Evolutionary conservation across 2,797 vertebrate genomes (phyloP), one percentile per base, ranked within the genome.

Genomic region (Astyanax mexicanus): DNA sequence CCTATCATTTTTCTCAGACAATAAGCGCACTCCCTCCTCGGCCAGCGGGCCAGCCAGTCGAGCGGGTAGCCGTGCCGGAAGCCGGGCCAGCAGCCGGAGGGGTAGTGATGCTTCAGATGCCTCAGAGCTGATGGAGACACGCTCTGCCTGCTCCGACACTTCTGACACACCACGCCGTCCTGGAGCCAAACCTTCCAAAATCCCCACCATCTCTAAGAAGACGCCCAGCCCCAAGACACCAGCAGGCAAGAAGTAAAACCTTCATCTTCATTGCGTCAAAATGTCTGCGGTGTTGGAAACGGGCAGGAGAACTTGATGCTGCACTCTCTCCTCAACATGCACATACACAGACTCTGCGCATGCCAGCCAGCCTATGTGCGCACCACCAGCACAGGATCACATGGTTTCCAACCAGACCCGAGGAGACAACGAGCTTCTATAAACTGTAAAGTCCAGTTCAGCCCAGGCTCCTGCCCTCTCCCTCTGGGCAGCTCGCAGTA

Each of bases 151-250:
- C 84, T 99, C 97, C 0, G 97, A 99, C 87, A 92, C 96, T 44
- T 99, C 97, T 0, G 97, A 99, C 88, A 98, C 96, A 45, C 97
- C 97, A 0, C 93, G 96, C 0, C 83, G 89, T 40, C 93, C 96
- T 0, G 94, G 96, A 3, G 42, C 86, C 32, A 94, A 93, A 72
- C 97, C 97, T 76, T 98, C 98, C 84, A 99, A 99, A 89, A 99
- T 98, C 85, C 97, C 98, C 42, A 98, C 95, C 84, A 98, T 98
- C 88, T 96, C 96, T 71, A 98, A 98, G 91, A 98, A 98, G 86
- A 61, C 94, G 70, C 94, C 96, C 83, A 95, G 96, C 17, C 91
- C 94, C 7, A 99, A 97, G 91, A 94, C 95, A 7, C 89, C 93
- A 0, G 90, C 90, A 11, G 86, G 92, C 0, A 99, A 96, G 81